Percentiles rank a stretch among this genome's conserved stretches.
Conservation (phyloP, 2,797 vertebrate genomes). For the Decapterus maruadsi region DNA sequence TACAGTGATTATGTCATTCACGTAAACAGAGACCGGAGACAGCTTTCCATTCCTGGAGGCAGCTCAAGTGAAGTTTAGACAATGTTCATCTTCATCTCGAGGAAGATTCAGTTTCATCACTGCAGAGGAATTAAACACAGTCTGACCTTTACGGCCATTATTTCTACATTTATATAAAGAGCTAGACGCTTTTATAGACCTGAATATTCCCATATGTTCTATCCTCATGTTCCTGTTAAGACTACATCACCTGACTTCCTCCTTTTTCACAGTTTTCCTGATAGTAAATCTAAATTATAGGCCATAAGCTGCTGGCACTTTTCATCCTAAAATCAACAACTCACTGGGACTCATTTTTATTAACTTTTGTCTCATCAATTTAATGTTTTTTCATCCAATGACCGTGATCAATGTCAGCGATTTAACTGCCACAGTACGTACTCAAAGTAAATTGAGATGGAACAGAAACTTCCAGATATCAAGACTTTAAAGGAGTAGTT, state of each 20-base stretch:
- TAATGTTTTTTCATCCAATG: too few species aligned
- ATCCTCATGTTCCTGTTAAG: too few species aligned
- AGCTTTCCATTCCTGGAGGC: background rate
- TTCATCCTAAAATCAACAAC: background rate
- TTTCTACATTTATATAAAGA: too few species aligned
- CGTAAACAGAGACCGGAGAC: conserved; percentile 13
- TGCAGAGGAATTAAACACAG: background rate
- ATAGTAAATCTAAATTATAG: too few species aligned
- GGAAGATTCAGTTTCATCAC: background rate
- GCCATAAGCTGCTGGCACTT: too few species aligned
- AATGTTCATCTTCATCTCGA: background rate
- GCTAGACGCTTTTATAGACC: too few species aligned
- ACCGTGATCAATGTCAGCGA: too few species aligned
- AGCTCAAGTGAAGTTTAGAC: background rate
- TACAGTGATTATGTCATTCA: background rate
- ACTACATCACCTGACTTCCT: too few species aligned
- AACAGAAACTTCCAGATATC: background rate
- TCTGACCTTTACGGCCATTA: background rate
- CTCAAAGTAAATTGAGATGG: background rate
- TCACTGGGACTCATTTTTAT: background rate
- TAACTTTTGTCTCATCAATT: background rate
- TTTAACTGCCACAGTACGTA: too few species aligned
- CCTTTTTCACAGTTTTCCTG: background rate
- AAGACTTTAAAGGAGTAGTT: background rate
- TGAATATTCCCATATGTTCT: too few species aligned